Percentiles rank a stretch among this genome's conserved stretches.
Conservation (phyloP, 2,113 vertebrate species). For the Struthidea cinerea region DNA sequence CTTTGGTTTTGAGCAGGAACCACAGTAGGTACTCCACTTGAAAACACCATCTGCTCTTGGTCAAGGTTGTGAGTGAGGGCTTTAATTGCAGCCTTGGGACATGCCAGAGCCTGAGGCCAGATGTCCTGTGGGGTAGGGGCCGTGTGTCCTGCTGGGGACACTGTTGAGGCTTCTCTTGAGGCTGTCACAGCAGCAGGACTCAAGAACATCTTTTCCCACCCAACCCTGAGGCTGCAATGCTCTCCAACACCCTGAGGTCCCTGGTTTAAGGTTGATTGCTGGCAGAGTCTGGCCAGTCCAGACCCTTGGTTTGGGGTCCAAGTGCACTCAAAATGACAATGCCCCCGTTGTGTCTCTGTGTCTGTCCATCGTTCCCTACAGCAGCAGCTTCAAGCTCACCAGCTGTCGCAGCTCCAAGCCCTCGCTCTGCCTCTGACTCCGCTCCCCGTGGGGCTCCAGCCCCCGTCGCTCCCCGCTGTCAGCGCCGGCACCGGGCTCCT, state of each 20-base stretch:
- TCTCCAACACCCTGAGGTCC: background rate
- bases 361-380: conserved; percentile 66
- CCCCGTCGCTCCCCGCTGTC: conserved; percentile 83
- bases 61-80: background rate
- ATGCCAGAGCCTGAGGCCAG: background rate
- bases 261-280: background rate
- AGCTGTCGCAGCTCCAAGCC: conserved; percentile 96
- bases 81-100: background rate
- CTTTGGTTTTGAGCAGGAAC: background rate
- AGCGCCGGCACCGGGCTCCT: conserved; percentile 90
- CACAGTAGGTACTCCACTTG: background rate
- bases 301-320: accelerated
- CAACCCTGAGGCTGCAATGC: accelerated
- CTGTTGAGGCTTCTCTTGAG: background rate
- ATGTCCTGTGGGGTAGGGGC: background rate
- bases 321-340: background rate
- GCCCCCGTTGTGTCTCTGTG: background rate
- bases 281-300: background rate
- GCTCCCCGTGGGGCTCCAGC: conserved; percentile 89
- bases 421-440: conserved; percentile 91
- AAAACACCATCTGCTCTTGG: conserved; percentile 18
- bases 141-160: background rate
- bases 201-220: background rate
- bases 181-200: background rate
- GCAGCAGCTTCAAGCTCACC: conserved; percentile 98